A percentile compares a stretch with the other conserved stretches of the same genome.
These are phyloP conservation scores for Furnarius figulus DNA, from an alignment of 2,113 vertebrate genomes.

Conservation along the genomic window DNA sequence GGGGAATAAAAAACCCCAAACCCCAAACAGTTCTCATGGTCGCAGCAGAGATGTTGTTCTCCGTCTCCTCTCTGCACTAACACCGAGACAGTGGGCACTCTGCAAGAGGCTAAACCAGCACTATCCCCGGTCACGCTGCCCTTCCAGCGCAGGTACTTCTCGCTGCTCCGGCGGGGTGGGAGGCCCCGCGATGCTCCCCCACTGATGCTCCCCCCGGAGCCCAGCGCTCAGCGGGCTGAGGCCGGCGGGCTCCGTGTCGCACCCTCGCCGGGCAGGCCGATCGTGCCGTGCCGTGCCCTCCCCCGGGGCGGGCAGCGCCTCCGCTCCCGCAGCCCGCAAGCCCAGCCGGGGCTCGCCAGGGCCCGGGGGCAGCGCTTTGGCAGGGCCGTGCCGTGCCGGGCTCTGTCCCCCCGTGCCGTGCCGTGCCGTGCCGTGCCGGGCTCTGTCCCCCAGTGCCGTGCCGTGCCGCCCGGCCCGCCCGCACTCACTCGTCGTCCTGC, in stretches of 20 bases:
- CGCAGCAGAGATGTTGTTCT: background rate
- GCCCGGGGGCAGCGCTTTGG: background rate
- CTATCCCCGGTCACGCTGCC: too few relatives aligned
- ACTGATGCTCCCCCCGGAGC: background rate
- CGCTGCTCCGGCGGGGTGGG: accelerated
- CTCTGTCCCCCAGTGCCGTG: too few relatives aligned
- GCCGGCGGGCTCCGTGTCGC: background rate
- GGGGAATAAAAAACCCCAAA: background rate
- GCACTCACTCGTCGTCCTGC: conserved; percentile 93
- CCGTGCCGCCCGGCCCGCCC: too few relatives aligned
- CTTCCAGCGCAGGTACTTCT: background rate
- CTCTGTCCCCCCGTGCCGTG: too few relatives aligned
- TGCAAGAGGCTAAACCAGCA: background rate
- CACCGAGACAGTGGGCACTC: background rate
- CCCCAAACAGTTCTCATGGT: too few relatives aligned
- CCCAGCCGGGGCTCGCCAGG: background rate
- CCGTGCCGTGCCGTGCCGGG: too few relatives aligned
- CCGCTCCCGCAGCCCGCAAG: background rate
- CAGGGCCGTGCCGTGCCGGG: too few relatives aligned
- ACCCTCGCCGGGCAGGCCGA: background rate
- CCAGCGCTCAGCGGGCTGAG: too few relatives aligned
- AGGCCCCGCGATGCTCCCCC: background rate
- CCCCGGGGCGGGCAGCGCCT: background rate
- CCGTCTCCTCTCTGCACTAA: background rate
- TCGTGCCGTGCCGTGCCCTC: background rate